These are phyloP conservation scores for Coregonus sp. DNA, from an alignment of 2,797 vertebrate species.

Conservation along the genomic window DNA sequence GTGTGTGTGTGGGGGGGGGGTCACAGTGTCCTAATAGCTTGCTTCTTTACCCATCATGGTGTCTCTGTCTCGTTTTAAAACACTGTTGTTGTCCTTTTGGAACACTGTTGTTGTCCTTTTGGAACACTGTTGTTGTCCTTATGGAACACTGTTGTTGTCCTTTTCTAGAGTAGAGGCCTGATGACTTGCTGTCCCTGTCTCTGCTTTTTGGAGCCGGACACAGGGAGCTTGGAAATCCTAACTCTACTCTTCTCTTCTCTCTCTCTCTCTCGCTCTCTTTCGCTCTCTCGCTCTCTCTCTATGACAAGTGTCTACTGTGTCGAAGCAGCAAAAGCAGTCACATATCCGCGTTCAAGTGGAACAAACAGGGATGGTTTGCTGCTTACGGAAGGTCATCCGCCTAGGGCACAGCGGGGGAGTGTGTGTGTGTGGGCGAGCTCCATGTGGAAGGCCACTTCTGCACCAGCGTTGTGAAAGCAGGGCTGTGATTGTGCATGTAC, in stretches of 20 bases:
- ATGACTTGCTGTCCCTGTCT: background rate
- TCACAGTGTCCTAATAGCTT: background rate
- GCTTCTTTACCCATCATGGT: background rate
- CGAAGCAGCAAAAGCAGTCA: constrained; percentile 63
- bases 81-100: too few species aligned
- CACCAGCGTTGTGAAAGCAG: background rate
- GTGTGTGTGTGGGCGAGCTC: constrained; percentile 26
- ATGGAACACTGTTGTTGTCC: too few species aligned
- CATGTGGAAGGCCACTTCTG: constrained; percentile 36
- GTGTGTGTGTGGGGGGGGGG: background rate
- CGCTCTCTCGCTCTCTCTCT: constrained; percentile 11
- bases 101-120: too few species aligned
- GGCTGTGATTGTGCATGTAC: constrained; percentile 11
- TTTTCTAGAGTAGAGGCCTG: background rate
- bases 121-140: too few species aligned
- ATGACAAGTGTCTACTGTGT: constrained; percentile 65
- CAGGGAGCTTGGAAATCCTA: background rate
- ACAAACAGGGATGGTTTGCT: constrained; percentile 77
- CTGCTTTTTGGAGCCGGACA: background rate
- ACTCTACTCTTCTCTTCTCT: background rate
- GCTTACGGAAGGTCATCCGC: constrained; percentile 77
- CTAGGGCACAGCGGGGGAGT: constrained; percentile 44
- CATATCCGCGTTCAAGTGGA: constrained; percentile 79
- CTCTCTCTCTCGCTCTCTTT: background rate
- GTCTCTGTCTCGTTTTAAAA: background rate